phyloP scores from a whole-genome alignment of 2,888 invertebrate genomes.

The Sympetrum striolatum region DNA sequence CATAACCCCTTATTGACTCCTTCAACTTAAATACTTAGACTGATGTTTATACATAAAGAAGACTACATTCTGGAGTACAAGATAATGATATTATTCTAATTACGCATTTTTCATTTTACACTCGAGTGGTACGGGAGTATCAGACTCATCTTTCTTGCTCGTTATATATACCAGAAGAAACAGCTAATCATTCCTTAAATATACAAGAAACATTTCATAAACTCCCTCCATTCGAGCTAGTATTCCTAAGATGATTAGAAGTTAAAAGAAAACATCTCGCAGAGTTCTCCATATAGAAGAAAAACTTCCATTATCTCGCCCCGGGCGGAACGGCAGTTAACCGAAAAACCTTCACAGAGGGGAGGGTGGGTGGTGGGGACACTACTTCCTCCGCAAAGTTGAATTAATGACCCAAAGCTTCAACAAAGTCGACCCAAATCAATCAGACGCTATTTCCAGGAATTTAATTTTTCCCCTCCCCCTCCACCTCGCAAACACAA shows the following conservation, averaged over 20 bases:
- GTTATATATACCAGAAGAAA: no score
- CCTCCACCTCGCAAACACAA: neutral
- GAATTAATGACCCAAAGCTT: slow-evolving; percentile 34
- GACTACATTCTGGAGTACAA: no score
- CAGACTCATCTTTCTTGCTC: no score
- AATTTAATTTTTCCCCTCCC: slow-evolving; percentile 16
- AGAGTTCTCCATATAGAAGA: neutral
- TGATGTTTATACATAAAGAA: no score
- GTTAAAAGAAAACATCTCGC: neutral
- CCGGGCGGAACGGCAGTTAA: neutral
- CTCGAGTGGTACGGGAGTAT: no score
- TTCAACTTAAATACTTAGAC: no score
- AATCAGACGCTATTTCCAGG: slow-evolving; percentile 20
- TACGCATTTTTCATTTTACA: no score
- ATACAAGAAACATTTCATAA: no score
- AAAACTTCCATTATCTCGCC: neutral
- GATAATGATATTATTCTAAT: no score
- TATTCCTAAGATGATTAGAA: neutral
- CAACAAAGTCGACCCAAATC: slow-evolving; percentile 33
- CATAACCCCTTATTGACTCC: no score
- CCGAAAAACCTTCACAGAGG: neutral
- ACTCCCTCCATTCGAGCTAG: no score
- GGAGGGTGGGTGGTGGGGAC: neutral
- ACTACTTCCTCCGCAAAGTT: neutral
- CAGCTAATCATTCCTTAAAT: no score